Evolutionary conservation across 2,888 invertebrate genomes (phyloP).

Genomic region (Catonia carolina): DNA sequence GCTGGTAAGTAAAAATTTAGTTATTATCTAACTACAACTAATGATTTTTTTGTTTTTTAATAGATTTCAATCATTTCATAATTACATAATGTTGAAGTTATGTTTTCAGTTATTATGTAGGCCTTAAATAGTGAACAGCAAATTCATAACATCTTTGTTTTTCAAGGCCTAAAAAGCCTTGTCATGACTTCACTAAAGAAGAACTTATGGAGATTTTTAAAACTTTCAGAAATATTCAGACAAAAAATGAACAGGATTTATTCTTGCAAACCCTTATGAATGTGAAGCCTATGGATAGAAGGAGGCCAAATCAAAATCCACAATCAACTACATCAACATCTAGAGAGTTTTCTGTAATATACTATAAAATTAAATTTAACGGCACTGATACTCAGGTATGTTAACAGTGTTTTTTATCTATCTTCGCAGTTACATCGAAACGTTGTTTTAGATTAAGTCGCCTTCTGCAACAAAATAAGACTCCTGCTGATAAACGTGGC

Average conservation of each 20-base stretch:
- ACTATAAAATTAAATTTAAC: conserved; percentile 2
- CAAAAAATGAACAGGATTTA: too few relatives aligned
- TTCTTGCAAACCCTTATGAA: conserved; percentile 15
- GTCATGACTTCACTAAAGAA: not conserved
- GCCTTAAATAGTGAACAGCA: too few relatives aligned
- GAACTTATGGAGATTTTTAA: not conserved
- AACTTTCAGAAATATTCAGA: not conserved
- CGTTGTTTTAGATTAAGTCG: not conserved
- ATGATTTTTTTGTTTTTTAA: too few relatives aligned
- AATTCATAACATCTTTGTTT: not conserved
- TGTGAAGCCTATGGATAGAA: conserved; percentile 4
- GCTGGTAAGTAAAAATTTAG: too few relatives aligned
- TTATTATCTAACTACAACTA: too few relatives aligned
- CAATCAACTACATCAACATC: not conserved
- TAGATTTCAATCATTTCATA: too few relatives aligned
- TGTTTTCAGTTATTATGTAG: too few relatives aligned
- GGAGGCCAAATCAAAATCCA: not conserved
- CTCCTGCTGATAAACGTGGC: conserved; percentile 9
- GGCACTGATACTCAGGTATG: conserved; percentile 5
- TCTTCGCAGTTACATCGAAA: conserved; percentile 1
- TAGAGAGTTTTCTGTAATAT: conserved; percentile 1
- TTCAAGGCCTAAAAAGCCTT: not conserved
- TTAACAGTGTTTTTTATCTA: conserved; percentile 7
- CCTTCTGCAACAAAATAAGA: conserved; percentile 8
- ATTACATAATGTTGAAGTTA: too few relatives aligned